Conservation (phyloP, 2,888 invertebrate species). For the Drosophila colorata region DNA sequence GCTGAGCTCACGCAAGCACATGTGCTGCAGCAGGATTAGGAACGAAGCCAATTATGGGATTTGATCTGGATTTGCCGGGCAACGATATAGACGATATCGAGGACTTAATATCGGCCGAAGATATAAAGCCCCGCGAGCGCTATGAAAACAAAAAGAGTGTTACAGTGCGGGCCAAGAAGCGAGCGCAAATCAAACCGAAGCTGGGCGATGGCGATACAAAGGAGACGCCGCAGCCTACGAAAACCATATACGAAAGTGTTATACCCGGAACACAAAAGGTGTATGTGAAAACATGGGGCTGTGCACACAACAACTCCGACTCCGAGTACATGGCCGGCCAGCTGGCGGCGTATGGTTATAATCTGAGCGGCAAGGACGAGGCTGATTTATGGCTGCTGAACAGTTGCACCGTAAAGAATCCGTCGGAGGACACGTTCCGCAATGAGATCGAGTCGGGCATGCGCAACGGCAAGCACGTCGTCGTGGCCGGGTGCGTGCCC, state of each 20-base stretch:
- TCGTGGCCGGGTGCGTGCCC: slow-evolving; percentile 99
- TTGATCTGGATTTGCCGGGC: slow-evolving; percentile 61
- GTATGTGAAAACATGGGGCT: slow-evolving; percentile 98
- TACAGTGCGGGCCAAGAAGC: slow-evolving; percentile 88
- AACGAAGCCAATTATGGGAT: slow-evolving; percentile 30
- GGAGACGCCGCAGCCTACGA: slow-evolving; percentile 5
- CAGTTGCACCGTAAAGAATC: slow-evolving; percentile 99
- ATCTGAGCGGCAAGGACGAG: slow-evolving; percentile 90
- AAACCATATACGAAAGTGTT: slow-evolving; percentile 87
- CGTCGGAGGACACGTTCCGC: slow-evolving; percentile 96
- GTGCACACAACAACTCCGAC: slow-evolving; percentile 98
- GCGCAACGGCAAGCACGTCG: slow-evolving; percentile 91
- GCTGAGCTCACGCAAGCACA: slow-evolving; percentile 58
- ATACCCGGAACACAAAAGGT: slow-evolving; percentile 92
- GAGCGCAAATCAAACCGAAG: slow-evolving; percentile 59
- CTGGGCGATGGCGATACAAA: slow-evolving; percentile 6
- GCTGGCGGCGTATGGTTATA: slow-evolving; percentile 94
- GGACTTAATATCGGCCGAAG: slow-evolving; percentile 92
- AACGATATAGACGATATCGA: slow-evolving; percentile 91
- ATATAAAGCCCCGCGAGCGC: slow-evolving; percentile 92
- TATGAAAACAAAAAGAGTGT: slow-evolving; percentile 90
- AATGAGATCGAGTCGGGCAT: slow-evolving; percentile 94
- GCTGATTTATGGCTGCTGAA: slow-evolving; percentile 98
- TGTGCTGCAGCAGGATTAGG: slow-evolving; percentile 31
- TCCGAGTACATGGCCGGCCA: slow-evolving; percentile 99